Evolutionary conservation across 2,113 vertebrate species (phyloP).

Genomic region (Procavia capensis): DNA sequence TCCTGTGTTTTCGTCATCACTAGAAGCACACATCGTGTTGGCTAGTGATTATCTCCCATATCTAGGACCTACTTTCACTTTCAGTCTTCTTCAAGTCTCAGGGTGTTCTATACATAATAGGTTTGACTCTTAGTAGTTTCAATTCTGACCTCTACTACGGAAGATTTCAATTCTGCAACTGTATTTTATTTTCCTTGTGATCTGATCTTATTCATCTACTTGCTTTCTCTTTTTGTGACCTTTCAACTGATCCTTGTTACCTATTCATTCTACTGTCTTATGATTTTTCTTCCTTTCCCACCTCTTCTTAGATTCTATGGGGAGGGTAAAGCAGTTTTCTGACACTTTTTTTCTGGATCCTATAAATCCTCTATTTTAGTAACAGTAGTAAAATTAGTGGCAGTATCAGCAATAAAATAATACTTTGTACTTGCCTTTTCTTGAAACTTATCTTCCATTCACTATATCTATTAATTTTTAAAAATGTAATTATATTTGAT

Average conservation of each 20-base stretch:
- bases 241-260: not conserved
- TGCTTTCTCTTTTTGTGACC: not conserved
- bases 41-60: not conserved
- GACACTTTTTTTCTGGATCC: constrained; percentile 18
- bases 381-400: not conserved
- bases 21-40: not conserved
- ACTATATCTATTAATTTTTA: not conserved
- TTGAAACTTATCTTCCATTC: not conserved
- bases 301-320: not conserved
- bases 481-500: constrained; percentile 22
- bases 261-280: not conserved
- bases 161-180: not conserved
- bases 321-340: not conserved
- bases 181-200: not conserved
- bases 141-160: not conserved
- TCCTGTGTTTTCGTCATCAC: not conserved
- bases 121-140: constrained; percentile 17
- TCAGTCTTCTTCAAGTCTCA: not conserved
- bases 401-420: not conserved
- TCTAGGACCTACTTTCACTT: not conserved
- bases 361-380: not conserved
- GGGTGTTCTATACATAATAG: not conserved
- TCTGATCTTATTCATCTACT: not conserved
- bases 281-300: not conserved
- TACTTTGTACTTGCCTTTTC: not conserved